Percentiles rank a stretch among this genome's conserved stretches.
These are phyloP conservation scores for Laupala kohalensis DNA, from an alignment of 1,140 invertebrate genomes.

Conservation along the genomic window DNA sequence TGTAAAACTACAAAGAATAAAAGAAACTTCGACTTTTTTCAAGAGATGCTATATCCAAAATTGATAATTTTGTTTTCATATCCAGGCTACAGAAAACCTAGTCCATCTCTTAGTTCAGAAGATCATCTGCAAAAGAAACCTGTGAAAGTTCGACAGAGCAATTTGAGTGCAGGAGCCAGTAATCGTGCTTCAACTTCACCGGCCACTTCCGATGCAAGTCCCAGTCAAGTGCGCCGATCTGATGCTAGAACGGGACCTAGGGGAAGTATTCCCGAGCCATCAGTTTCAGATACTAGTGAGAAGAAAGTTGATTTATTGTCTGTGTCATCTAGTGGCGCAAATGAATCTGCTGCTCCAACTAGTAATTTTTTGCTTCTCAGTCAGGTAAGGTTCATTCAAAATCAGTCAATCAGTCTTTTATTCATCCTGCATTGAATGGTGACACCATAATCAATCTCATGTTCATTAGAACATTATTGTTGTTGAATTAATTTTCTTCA, in stretches of 20 bases:
- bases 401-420: no score
- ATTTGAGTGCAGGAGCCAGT: neutral
- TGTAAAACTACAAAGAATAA: neutral
- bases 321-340: no score
- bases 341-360: neutral
- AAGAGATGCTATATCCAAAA: no score
- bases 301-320: neutral
- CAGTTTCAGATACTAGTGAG: neutral
- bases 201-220: neutral
- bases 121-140: neutral
- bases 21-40: neutral
- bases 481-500: no score
- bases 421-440: no score
- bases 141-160: neutral
- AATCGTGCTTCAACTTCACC: neutral
- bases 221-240: neutral
- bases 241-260: neutral
- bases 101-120: no score
- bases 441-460: no score
- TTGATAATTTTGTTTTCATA: neutral
- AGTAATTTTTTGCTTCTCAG: conserved; percentile 15
- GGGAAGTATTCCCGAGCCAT: no score
- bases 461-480: no score
- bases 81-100: neutral
- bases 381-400: no score